Evolutionary conservation across 2,113 vertebrate species (phyloP).

Genomic region (Morone chrysops): DNA sequence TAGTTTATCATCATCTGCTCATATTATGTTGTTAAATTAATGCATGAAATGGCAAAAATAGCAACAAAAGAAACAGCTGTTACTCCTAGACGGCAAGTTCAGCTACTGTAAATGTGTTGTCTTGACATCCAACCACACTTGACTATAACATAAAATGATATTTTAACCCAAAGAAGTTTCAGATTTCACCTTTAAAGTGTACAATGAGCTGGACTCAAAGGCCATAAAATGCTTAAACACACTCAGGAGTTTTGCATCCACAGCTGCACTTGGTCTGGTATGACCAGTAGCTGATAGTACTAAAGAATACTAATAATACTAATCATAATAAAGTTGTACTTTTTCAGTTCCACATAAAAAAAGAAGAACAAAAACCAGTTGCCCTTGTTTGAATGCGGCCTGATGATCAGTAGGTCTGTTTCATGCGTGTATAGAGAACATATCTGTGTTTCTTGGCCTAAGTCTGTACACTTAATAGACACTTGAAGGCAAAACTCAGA

Average conservation of each 20-base stretch:
- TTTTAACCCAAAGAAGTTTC: not conserved
- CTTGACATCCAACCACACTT: not conserved
- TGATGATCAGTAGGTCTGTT: not conserved
- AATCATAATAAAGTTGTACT: no score
- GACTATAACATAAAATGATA: not conserved
- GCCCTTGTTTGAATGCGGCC: not conserved
- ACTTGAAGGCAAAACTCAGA: conserved; percentile 9
- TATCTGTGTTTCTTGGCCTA: conserved; percentile 25
- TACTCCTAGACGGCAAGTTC: no score
- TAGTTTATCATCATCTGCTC: not conserved
- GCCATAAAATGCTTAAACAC: not conserved
- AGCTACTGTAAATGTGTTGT: not conserved
- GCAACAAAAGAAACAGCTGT: no score
- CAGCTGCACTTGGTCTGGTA: no score
- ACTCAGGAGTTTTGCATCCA: no score
- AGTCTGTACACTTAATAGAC: conserved; percentile 25
- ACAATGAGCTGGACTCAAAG: not conserved
- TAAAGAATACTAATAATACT: no score
- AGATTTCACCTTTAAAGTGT: not conserved
- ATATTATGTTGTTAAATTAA: not conserved
- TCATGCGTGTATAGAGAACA: not conserved
- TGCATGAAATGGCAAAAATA: not conserved
- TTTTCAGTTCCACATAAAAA: no score
- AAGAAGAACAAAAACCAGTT: no score
- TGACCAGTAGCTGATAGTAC: not conserved